Percentiles rank a stretch among this genome's conserved stretches.
phyloP scores from a whole-genome alignment of 2,888 invertebrate genomes.

The Toxonevra muliebris region DNA sequence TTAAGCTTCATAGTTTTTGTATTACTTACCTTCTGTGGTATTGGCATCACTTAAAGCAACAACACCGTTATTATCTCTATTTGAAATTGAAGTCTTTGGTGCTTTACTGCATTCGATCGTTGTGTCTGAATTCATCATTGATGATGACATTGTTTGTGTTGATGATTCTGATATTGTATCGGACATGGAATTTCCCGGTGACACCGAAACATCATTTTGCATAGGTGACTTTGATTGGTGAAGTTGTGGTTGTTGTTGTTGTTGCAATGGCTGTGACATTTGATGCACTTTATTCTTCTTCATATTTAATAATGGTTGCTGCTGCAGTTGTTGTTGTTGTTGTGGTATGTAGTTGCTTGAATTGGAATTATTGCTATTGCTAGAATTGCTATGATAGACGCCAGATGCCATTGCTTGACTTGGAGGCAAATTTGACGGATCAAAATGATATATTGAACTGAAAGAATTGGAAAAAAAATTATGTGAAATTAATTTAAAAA shows the following conservation, averaged over 20 bases:
- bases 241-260: conserved; percentile 44
- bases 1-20: not conserved
- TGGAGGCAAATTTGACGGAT: conserved; percentile 65
- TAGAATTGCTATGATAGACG: conserved; percentile 33
- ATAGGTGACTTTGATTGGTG: conserved; percentile 9
- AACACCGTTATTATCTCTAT: not conserved
- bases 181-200: conserved; percentile 12
- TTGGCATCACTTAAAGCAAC: conserved; percentile 6
- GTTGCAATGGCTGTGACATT: conserved; percentile 32
- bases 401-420: conserved; percentile 36
- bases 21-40: conserved; percentile 17
- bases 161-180: conserved; percentile 53
- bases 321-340: conserved; percentile 37
- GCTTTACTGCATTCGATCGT: conserved; percentile 11
- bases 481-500: too few relatives aligned
- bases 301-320: conserved; percentile 36
- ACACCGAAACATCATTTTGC: conserved; percentile 7
- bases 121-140: conserved; percentile 16
- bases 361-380: conserved; percentile 29
- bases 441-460: conserved; percentile 66
- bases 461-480: conserved; percentile 15
- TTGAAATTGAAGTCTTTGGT: too few relatives aligned
- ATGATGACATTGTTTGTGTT: conserved; percentile 48
- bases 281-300: conserved; percentile 41
- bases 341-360: conserved; percentile 27